Evolutionary conservation across 2,888 invertebrate genomes (phyloP).

Genomic region (Ashinkailepas kermadecensis): DNA sequence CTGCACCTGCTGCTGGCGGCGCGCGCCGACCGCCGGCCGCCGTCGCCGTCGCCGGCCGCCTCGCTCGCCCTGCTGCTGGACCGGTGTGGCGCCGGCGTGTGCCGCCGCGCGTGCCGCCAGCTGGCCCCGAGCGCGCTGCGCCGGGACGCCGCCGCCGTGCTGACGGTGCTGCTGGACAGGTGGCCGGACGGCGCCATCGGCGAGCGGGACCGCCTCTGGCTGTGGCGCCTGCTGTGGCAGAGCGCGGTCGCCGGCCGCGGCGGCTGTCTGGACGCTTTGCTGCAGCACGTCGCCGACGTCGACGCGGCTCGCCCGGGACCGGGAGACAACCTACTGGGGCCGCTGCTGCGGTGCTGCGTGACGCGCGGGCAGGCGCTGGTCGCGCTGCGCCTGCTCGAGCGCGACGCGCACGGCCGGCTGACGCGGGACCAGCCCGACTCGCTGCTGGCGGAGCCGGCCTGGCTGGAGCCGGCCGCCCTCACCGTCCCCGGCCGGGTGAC

Average conservation of each 20-base stretch:
- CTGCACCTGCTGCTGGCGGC: background rate
- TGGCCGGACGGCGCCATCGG: too few relatives aligned
- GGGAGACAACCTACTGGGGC: background rate
- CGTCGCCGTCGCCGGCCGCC: background rate
- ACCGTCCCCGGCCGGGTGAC: background rate
- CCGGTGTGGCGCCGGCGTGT: too few relatives aligned
- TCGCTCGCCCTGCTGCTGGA: too few relatives aligned
- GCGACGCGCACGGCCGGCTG: background rate
- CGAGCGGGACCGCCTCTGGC: background rate
- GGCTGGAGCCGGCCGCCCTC: too few relatives aligned
- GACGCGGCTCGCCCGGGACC: background rate
- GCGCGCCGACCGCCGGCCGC: background rate
- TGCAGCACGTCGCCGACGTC: background rate
- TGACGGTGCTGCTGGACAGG: background rate
- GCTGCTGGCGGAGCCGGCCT: too few relatives aligned
- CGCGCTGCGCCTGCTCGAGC: background rate
- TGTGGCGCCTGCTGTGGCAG: background rate
- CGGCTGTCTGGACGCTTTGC: background rate
- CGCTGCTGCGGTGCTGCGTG: background rate
- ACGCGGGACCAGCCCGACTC: background rate
- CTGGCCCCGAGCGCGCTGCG: background rate
- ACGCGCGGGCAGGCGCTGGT: background rate
- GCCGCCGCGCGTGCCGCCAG: too few relatives aligned
- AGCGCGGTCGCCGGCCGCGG: background rate
- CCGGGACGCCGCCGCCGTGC: background rate